Conservation (phyloP, 2,888 invertebrate species). For the Auanema sp. region DNA sequence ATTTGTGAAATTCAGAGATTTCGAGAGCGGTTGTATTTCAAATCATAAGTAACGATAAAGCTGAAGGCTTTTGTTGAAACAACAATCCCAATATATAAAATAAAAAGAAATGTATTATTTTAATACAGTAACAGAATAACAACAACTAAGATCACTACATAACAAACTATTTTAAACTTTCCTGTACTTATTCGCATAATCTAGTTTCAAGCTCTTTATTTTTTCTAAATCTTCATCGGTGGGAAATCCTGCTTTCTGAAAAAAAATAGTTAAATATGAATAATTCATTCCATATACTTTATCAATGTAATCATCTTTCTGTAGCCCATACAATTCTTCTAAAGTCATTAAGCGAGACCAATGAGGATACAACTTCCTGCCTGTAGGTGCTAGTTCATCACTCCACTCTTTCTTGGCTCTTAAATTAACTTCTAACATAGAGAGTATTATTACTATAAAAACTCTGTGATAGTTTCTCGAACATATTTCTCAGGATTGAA, state of each 20-base stretch:
- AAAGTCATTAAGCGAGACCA: conserved; percentile 59
- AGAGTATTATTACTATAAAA: neutral
- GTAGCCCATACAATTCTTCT: conserved; percentile 50
- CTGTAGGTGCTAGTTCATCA: conserved; percentile 53
- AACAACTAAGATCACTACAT: conserved; percentile 3
- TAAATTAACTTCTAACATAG: neutral
- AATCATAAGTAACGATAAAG: too few relatives aligned
- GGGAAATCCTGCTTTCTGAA: conserved; percentile 50
- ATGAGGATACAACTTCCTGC: conserved; percentile 58
- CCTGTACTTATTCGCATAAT: conserved; percentile 45
- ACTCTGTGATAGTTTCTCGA: conserved; percentile 51
- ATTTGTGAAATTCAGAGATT: too few relatives aligned
- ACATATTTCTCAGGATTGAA: conserved; percentile 59
- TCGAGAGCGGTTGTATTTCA: too few relatives aligned
- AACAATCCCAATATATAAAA: neutral
- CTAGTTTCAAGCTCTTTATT: conserved; percentile 45
- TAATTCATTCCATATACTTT: conserved; percentile 27
- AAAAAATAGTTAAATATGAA: neutral
- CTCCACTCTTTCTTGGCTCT: conserved; percentile 57
- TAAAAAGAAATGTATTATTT: conserved; percentile 8
- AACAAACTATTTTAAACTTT: conserved; percentile 21
- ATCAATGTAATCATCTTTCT: conserved; percentile 56
- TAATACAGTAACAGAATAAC: conserved; percentile 7
- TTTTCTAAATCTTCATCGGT: conserved; percentile 52
- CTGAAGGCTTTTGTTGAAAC: too few relatives aligned